Percentiles rank a stretch among this genome's conserved stretches.
Evolutionary conservation across 2,113 vertebrate genomes (phyloP).

Genomic region (Poicephalus meyeri): DNA sequence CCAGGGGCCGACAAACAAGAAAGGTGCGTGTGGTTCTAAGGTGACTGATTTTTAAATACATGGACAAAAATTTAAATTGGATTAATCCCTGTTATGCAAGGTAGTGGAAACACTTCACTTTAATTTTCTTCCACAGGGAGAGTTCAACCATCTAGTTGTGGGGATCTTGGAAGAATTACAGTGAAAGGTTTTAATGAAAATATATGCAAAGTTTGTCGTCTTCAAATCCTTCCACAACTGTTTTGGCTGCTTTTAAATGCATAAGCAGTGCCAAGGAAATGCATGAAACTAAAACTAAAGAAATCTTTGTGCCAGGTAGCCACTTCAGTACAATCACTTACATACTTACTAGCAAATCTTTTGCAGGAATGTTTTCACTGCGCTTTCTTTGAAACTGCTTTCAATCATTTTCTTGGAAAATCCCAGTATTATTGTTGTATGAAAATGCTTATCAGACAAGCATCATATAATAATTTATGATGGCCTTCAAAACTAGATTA

Average conservation of each 20-base stretch:
- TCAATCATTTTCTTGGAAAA: neutral
- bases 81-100: neutral
- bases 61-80: neutral
- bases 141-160: neutral
- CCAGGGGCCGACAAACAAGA: neutral
- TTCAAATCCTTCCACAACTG: neutral
- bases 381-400: neutral
- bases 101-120: neutral
- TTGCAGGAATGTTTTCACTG: neutral
- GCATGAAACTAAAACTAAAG: neutral
- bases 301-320: neutral
- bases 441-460: neutral
- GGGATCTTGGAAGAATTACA: neutral
- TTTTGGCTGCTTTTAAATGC: neutral
- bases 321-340: neutral
- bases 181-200: neutral
- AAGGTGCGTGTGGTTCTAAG: neutral
- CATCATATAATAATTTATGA: neutral
- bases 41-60: neutral
- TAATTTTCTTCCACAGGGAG: neutral
- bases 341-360: neutral
- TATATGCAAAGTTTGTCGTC: neutral
- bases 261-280: neutral
- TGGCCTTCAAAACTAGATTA: neutral
- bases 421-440: neutral